Evolutionary conservation across 2,113 vertebrate genomes (phyloP), one percentile per base, ranked within the genome.

Genomic region (Dendropsophus ebraccatus): DNA sequence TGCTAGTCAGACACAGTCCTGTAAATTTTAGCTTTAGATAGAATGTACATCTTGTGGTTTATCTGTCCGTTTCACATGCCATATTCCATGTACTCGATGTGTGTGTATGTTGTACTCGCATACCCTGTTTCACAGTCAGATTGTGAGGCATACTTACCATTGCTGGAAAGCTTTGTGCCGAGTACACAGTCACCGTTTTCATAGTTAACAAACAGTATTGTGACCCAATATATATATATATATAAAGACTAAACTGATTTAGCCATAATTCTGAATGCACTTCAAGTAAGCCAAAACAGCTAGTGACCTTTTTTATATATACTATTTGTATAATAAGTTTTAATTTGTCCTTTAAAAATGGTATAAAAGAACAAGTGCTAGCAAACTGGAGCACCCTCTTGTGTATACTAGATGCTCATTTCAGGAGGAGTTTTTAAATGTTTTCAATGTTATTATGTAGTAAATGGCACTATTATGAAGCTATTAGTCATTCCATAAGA

Each of bases 401-500:
- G 94, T 92, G 93, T 97, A 96, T 93, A 96, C 94, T 96, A 96
- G 94, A 95, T 92, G 95, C 95, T 96, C 93, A 94, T 95, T 95
- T 96, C 95, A 95, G 96, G 95, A 97, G 94, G 95, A 96, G 93
- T 96, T 99, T 97, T 94, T 98, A 95, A 96, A 95, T 96, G 97
- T 99, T 97, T 97, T 96, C 96, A 96, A 96, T 97, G 97, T 99
- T 96, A 95, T 88, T 95, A 94, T 94, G 96, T 98, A 97, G 96
- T 97, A 95, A 96, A 96, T 96, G 96, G 96, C 96, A 96, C 96
- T 98, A 96, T 96, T 97, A 95, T 93, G 89, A 98, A 97, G 97
- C 97, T 98, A 96, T 94, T 96, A 92, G 97, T 99, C 97, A 97
- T 98, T 97, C 97, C 97, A 96, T 97, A 96, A 92, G 93, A 92